phyloP scores from a whole-genome alignment of 2,888 invertebrate species.

The Melangyna quadrimaculata region DNA sequence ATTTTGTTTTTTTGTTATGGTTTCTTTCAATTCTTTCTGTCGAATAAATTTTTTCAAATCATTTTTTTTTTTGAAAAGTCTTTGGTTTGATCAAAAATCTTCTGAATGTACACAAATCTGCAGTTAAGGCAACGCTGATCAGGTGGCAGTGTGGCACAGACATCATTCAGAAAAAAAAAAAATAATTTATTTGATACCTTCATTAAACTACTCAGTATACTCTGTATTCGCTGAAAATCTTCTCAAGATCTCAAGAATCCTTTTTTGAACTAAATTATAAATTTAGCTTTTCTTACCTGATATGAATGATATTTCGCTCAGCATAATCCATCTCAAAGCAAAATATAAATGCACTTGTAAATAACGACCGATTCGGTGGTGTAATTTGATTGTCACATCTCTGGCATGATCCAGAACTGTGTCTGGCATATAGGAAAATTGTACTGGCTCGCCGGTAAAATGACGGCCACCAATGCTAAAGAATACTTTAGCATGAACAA shows the following conservation, averaged over 20 bases:
- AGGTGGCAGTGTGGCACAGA: too few species aligned
- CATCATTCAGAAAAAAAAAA: too few species aligned
- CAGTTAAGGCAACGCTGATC: too few species aligned
- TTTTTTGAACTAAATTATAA: not conserved
- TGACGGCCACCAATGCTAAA: conserved; percentile 88
- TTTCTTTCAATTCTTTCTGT: too few species aligned
- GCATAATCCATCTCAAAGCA: conserved; percentile 91
- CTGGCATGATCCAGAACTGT: conserved; percentile 88
- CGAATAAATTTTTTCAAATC: too few species aligned
- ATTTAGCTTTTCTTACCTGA: conserved; percentile 83
- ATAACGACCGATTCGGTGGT: conserved; percentile 88
- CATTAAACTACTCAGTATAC: not conserved
- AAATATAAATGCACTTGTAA: conserved; percentile 90
- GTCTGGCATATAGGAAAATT: conserved; percentile 89
- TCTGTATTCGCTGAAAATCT: not conserved
- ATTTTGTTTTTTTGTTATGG: too few species aligned
- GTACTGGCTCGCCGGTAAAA: conserved; percentile 87
- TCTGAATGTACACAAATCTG: too few species aligned
- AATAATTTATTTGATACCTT: too few species aligned
- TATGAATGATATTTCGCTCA: conserved; percentile 92
- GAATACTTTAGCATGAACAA: conserved; percentile 88
- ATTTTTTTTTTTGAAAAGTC: too few species aligned
- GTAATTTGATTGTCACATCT: conserved; percentile 90
- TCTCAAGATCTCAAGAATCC: not conserved
- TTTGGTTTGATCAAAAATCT: too few species aligned